Percentiles rank a stretch among this genome's conserved stretches.
Conservation (phyloP, 2,888 invertebrate species). For the Branchipolynoe longqiensis region DNA sequence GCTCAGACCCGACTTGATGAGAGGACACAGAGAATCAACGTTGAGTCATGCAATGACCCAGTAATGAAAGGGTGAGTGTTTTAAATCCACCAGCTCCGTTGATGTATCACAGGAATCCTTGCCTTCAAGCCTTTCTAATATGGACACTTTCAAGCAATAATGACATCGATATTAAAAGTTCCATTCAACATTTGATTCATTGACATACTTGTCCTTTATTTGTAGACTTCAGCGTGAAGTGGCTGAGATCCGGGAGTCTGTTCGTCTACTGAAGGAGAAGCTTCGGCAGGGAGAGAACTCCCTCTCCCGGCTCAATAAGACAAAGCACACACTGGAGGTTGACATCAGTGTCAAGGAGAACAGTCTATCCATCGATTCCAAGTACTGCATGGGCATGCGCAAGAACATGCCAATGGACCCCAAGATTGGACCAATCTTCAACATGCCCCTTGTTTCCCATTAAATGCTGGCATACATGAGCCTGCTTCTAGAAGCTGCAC, state of each 20-base stretch:
- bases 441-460: conserved; percentile 75
- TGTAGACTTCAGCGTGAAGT: conserved; percentile 92
- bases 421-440: conserved; percentile 81
- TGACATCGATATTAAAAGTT: too few species aligned
- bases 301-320: conserved; percentile 86
- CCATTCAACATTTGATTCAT: too few species aligned
- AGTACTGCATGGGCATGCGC: conserved; percentile 95
- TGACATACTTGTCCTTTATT: conserved; percentile 60
- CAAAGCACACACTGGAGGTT: conserved; percentile 90
- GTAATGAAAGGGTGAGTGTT: conserved; percentile 88
- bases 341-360: conserved; percentile 93
- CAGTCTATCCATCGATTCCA: conserved; percentile 93
- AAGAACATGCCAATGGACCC: conserved; percentile 89
- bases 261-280: conserved; percentile 90
- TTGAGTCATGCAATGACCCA: conserved; percentile 94
- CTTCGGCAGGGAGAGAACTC: conserved; percentile 85
- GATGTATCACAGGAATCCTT: too few species aligned
- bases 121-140: too few species aligned
- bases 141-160: too few species aligned
- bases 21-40: conserved; percentile 91
- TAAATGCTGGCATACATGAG: too few species aligned
- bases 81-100: too few species aligned
- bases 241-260: conserved; percentile 90
- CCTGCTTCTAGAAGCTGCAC: too few species aligned
- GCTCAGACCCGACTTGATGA: conserved; percentile 93